phyloP scores from a whole-genome alignment of 1,140 invertebrate genomes.

The Neuroterus valhalla region DNA sequence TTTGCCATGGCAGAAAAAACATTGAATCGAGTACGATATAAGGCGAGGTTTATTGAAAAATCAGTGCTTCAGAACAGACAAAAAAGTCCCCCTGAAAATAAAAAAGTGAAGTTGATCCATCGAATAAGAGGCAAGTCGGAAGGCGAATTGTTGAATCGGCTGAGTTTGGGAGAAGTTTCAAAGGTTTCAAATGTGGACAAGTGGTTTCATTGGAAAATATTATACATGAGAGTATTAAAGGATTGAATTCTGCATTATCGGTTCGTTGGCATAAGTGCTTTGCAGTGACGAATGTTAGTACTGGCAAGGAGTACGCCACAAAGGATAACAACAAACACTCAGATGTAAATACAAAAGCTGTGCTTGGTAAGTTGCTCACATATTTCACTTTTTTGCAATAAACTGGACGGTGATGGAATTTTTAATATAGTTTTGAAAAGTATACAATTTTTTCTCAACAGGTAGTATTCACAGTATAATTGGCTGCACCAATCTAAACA shows the following conservation, averaged over 20 bases:
- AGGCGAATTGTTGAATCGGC: too few species aligned
- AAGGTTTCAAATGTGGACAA: background rate
- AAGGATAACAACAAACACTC: background rate
- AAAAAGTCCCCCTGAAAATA: too few species aligned
- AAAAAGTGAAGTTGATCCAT: too few species aligned
- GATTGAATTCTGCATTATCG: conserved; percentile 20
- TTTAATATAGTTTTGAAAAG: background rate
- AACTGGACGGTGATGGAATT: background rate
- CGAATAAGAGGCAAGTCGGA: too few species aligned
- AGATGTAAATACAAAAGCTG: conserved; percentile 33
- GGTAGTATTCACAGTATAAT: conserved; percentile 33
- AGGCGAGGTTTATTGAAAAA: too few species aligned
- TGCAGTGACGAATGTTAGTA: conserved; percentile 17
- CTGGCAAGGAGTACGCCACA: conserved; percentile 15
- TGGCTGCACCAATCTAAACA: conserved; percentile 33
- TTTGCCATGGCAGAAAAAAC: too few species aligned
- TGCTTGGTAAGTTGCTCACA: conserved; percentile 33
- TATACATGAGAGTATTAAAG: conserved; percentile 26
- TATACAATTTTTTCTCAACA: conserved; percentile 32
- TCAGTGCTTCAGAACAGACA: too few species aligned
- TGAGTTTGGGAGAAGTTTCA: too few species aligned
- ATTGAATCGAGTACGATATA: too few species aligned
- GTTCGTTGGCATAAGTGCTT: too few species aligned
- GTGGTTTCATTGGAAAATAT: conserved; percentile 35
- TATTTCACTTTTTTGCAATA: background rate